Conservation (phyloP, 2,797 vertebrate genomes). For the Melanogrammus aeglefinus region DNA sequence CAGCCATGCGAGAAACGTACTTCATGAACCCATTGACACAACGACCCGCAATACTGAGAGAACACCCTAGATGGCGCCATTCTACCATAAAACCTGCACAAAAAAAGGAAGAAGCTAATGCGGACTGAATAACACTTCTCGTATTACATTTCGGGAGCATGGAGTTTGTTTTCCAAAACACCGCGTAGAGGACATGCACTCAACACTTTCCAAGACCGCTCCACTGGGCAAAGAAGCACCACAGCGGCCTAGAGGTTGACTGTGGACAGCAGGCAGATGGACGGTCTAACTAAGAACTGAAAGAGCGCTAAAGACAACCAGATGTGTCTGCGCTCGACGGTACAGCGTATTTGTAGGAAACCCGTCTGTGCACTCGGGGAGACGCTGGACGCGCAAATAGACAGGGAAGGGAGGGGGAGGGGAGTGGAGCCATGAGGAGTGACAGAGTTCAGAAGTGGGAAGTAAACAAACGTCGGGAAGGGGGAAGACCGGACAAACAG, state of each 20-base stretch:
- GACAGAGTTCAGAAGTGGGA: constrained; percentile 20
- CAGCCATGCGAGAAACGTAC: constrained; percentile 45
- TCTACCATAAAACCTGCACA: constrained; percentile 23
- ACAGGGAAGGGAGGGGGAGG: neutral
- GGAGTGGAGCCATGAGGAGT: constrained; percentile 12
- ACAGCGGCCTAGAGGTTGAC: too few species aligned
- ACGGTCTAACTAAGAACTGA: too few species aligned
- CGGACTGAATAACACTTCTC: constrained; percentile 45
- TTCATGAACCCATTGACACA: constrained; percentile 70
- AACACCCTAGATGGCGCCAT: constrained; percentile 59
- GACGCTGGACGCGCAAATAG: neutral
- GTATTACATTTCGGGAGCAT: constrained; percentile 51
- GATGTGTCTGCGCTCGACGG: constrained; percentile 55
- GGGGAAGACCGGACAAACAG: constrained; percentile 46
- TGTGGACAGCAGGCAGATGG: too few species aligned
- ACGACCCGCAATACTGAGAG: constrained; percentile 34
- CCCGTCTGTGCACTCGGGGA: constrained; percentile 1
- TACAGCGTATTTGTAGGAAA: too few species aligned
- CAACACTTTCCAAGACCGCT: constrained; percentile 57
- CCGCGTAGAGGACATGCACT: constrained; percentile 57
- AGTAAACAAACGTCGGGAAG: constrained; percentile 30
- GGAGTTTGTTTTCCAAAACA: constrained; percentile 55
- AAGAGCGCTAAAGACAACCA: constrained; percentile 52
- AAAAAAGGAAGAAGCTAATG: constrained; percentile 34
- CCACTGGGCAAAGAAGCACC: constrained; percentile 29